Conservation (phyloP, 2,888 invertebrate species). For the Glyphotaelius pellucidus region DNA sequence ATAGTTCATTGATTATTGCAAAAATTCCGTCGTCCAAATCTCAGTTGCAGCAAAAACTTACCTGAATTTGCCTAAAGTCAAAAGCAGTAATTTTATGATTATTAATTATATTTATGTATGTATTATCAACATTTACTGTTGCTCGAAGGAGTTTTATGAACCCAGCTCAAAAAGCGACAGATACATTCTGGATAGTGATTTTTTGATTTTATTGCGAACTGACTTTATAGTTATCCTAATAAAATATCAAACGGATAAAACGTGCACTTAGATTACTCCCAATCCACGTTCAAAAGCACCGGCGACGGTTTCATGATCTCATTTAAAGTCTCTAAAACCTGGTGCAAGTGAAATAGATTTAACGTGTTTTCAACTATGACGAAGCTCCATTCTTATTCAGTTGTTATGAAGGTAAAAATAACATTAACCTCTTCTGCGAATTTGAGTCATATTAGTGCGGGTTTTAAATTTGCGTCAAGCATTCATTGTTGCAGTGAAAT, state of each 20-base stretch:
- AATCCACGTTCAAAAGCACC: background rate
- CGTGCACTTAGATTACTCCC: background rate
- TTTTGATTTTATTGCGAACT: background rate
- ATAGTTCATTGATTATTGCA: no score
- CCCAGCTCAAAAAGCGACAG: background rate
- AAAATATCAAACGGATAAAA: background rate
- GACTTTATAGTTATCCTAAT: background rate
- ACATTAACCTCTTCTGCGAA: background rate
- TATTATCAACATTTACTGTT: no score
- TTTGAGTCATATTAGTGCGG: background rate
- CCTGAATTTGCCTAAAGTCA: no score
- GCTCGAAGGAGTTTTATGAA: background rate
- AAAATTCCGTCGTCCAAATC: no score
- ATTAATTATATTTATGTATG: no score
- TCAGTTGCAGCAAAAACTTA: no score
- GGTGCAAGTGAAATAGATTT: background rate
- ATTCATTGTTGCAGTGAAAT: background rate
- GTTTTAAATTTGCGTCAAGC: background rate
- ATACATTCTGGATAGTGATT: background rate
- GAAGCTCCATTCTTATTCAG: background rate
- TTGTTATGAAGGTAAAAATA: background rate
- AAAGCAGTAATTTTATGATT: no score
- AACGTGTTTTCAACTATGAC: background rate
- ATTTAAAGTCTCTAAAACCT: background rate
- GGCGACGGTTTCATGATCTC: background rate